Evolutionary conservation across 2,888 invertebrate genomes (phyloP), one percentile per base, ranked within the genome.

Genomic region (Drosophila limbata): DNA sequence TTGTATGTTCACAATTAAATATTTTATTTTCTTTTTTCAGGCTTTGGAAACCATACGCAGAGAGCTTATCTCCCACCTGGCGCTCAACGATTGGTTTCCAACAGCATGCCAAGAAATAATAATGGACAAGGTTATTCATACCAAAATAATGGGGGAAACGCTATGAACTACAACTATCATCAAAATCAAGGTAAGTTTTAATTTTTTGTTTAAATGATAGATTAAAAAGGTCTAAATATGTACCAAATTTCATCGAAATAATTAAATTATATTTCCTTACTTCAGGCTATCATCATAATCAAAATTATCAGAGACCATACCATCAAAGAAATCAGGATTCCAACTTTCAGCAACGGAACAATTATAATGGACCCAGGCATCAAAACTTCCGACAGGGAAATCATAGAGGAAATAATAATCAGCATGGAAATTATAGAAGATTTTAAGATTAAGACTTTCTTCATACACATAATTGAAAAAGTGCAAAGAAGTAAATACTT

Each of bases 41-140:
- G 94, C 2, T 96, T 97, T 94, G 94, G 93, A 19, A 94, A 94
- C 6, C 93, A 95, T 1, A 93, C 93, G 73, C 95, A 95, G 67
- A 92, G 94, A 73, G 97, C 95, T 13, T 93, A 93, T 28, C 91
- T 97, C 70, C 95, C 95, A 63, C 91, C 91, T 6, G 94, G 96
- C 3, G 97, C 97, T 0, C 96, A 96, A 88, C 94, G 97, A 77
- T 95, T 96, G 95, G 85, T 97, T 62, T 94, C 59, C 4, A 40
- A 65, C 6, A 53, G 42, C 47, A 65, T 76, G 11, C 72, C 52
- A 40, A 59, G 55, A 44, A 56, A 45, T 13, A 62, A 70, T 53
- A 72, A 53, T 72, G 73, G 45, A 33, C 73, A 73, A 40, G 51
- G 42, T 3, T 25, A 40, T 37, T 19, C 95, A 78, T 66, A 71